Percentiles rank a stretch among this genome's conserved stretches.
phyloP scores from a whole-genome alignment of 2,888 invertebrate genomes.

The Acrobasis repandana region DNA sequence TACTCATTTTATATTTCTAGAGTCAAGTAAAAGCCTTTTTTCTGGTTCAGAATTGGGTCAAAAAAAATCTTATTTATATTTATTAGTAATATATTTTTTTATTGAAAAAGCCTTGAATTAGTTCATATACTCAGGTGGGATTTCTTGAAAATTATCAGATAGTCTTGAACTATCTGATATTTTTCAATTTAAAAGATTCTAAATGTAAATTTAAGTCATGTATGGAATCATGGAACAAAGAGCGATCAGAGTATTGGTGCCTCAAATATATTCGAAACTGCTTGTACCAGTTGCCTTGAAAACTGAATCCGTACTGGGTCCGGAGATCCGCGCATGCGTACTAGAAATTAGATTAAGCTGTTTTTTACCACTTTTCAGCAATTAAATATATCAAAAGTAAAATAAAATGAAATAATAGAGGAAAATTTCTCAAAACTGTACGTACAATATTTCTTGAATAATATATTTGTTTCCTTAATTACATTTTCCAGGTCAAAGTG shows the following conservation, averaged over 20 bases:
- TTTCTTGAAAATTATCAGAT: too few relatives aligned
- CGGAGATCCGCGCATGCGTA: conserved; percentile 9
- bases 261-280: conserved; percentile 3
- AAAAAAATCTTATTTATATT: too few relatives aligned
- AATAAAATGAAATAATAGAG: neutral
- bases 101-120: too few relatives aligned
- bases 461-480: neutral
- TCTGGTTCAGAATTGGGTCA: too few relatives aligned
- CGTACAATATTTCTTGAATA: neutral
- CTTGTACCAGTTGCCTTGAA: conserved; percentile 15
- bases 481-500: neutral
- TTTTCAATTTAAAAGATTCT: too few relatives aligned
- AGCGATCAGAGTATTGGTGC: neutral
- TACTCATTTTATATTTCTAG: too few relatives aligned
- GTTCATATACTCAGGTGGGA: too few relatives aligned
- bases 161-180: too few relatives aligned
- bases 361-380: neutral
- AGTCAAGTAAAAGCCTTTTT: too few relatives aligned
- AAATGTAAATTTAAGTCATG: neutral
- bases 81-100: too few relatives aligned
- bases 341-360: conserved; percentile 5
- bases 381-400: neutral
- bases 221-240: neutral
- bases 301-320: conserved; percentile 16
- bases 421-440: too few relatives aligned